A percentile compares a stretch with the other conserved stretches of the same genome.
These are phyloP conservation scores for Penaeus monodon DNA, from an alignment of 2,888 invertebrate species.

Conservation along the genomic window DNA sequence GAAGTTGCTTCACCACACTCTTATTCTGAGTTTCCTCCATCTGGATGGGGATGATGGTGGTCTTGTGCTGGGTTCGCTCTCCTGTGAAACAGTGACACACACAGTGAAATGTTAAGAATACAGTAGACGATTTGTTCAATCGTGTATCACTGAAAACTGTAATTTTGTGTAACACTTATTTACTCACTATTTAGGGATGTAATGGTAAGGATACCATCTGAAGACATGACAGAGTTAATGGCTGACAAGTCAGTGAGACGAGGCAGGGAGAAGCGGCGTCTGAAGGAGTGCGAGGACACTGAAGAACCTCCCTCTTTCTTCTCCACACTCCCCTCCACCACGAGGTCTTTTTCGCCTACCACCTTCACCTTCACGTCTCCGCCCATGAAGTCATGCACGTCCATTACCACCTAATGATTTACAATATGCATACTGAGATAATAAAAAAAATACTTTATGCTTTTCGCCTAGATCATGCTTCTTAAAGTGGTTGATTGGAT, in stretches of 20 bases:
- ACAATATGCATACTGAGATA: not conserved
- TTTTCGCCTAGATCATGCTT: no score
- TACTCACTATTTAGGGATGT: slow-evolving; percentile 31
- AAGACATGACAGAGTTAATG: slow-evolving; percentile 44
- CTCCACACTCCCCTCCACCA: slow-evolving; percentile 51
- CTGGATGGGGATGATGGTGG: no score
- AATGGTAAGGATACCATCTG: slow-evolving; percentile 45
- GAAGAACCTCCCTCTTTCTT: slow-evolving; percentile 10
- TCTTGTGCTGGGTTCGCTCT: no score
- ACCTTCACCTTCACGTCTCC: slow-evolving; percentile 52
- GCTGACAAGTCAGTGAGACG: slow-evolving; percentile 30
- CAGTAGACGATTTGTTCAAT: no score
- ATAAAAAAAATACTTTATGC: not conserved
- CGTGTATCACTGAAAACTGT: no score
- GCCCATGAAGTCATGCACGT: slow-evolving; percentile 40
- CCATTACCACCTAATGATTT: slow-evolving; percentile 36
- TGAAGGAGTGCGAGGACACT: slow-evolving; percentile 35
- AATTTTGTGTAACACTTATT: not conserved
- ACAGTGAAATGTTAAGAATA: no score
- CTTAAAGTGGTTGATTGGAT: not conserved
- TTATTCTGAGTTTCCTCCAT: no score
- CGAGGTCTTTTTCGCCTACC: slow-evolving; percentile 41
- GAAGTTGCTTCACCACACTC: no score
- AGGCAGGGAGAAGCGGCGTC: slow-evolving; percentile 41
- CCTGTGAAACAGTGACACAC: no score